Base-by-base conservation (phyloP, 2,113 vertebrate genomes). In the Peromyscus polionotus region DNA sequence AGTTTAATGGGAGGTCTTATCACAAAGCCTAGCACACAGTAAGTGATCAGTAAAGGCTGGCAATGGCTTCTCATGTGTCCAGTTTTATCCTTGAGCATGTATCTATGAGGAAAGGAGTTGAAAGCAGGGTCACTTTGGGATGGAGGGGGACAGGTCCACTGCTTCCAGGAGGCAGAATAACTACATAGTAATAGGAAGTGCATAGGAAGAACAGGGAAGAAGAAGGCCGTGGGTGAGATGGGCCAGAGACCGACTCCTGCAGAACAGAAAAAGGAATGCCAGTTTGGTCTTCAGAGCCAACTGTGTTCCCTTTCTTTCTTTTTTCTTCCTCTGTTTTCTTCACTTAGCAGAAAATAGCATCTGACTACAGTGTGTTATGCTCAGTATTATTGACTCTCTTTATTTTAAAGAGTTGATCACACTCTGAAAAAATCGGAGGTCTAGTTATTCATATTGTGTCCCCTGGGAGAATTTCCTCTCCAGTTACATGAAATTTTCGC, bases 311-410 rank as follows among this genome's bases (percentile, higher is more conserved):
- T 26, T 19, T 9, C 7, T 26, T 93, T 94, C 20, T 88, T 57
- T 80, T 88, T 24, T n/a, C 81, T 95, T 92, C 91, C 26, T 96
- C 57, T 68, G 24, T 33, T 90, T 81, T 63, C n/a, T 86, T 89
- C 77, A 57, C 33, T 7, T 12, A 33, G 76, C 36, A 88, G 83
- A 94, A 93, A 92, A 95, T 89, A 45, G 45, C 1, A 0, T 70
- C 42, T 92, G 48, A 26, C 48, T 90, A 14, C 1, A 45, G 48
- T 17, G 22, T 91, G 36, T 33, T 94, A 3, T 2, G 19, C 65
- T 54, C 51, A 9, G 36, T 59, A 72, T 45, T 70, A 72, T 45
- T 63, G 72, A 51, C 7, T 3, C 12, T 36, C 31, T 80, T 36
- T 77, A 84, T 83, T 89, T 73, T 68, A 1, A 70, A 89, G 73